A percentile compares a stretch with the other conserved stretches of the same genome.
Conservation (phyloP, 2,888 invertebrate species). For the Euzetes globulus region DNA sequence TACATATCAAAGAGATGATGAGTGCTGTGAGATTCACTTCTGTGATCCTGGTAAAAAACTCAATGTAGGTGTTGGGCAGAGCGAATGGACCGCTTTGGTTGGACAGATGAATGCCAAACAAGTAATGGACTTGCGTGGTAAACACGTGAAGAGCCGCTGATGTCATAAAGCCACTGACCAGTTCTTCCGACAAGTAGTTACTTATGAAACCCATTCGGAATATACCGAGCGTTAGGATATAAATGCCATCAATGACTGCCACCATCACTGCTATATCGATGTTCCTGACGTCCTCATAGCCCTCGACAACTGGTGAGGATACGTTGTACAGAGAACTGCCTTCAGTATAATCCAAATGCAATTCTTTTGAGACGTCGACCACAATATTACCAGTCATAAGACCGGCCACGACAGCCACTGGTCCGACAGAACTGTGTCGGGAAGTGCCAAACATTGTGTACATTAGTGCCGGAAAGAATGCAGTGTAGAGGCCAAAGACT, state of each 20-base stretch:
- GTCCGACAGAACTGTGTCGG: constrained; percentile 34
- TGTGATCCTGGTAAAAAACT: constrained; percentile 55
- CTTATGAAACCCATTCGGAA: constrained; percentile 44
- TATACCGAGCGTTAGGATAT: constrained; percentile 44
- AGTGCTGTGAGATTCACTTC: constrained; percentile 61
- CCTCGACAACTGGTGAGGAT: background rate
- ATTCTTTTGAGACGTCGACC: constrained; percentile 13
- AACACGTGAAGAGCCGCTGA: constrained; percentile 34
- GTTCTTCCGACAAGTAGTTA: constrained; percentile 44
- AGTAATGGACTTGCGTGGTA: constrained; percentile 33
- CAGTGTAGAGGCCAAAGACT: constrained; percentile 36
- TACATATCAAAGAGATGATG: constrained; percentile 60
- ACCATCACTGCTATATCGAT: constrained; percentile 37
- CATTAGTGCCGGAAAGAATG: constrained; percentile 36
- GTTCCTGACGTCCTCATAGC: background rate
- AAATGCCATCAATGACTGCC: constrained; percentile 37
- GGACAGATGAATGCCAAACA: constrained; percentile 25
- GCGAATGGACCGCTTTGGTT: constrained; percentile 20
- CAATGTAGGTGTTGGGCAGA: constrained; percentile 54
- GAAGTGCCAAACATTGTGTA: constrained; percentile 37
- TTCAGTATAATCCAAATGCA: background rate
- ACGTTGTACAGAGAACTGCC: background rate
- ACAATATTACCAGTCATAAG: constrained; percentile 32
- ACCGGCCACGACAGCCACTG: constrained; percentile 28
- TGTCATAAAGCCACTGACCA: constrained; percentile 40